Percentiles rank a stretch among this genome's conserved stretches.
These are phyloP conservation scores for Ceratotherium simum DNA, from an alignment of 2,113 vertebrate genomes.

Conservation along the genomic window DNA sequence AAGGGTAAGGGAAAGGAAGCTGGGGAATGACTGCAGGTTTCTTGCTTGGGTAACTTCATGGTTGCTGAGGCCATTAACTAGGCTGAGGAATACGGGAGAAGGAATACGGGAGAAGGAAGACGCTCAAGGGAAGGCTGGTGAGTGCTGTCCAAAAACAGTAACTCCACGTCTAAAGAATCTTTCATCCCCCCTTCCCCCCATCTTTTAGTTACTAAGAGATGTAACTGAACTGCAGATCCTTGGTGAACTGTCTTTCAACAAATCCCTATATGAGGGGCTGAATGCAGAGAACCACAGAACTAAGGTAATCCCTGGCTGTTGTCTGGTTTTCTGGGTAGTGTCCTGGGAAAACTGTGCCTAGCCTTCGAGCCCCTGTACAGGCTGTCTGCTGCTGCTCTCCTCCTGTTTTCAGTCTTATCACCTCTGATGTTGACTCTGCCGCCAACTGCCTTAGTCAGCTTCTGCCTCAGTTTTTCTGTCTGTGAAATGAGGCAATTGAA, in stretches of 20 bases:
- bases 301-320: conserved; percentile 57
- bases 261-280: neutral
- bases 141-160: neutral
- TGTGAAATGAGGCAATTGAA: neutral
- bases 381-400: neutral
- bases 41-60: conserved; percentile 2
- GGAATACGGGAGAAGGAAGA: neutral
- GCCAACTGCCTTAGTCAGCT: neutral
- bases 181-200: neutral
- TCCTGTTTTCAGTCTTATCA: neutral
- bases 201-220: conserved; percentile 59
- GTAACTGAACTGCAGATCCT: conserved; percentile 62
- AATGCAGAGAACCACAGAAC: conserved; percentile 43
- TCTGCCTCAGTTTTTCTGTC: neutral
- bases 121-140: neutral
- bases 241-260: conserved; percentile 77
- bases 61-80: neutral
- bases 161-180: conserved; percentile 29
- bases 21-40: neutral
- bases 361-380: neutral
- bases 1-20: neutral
- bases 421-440: conserved; percentile 20
- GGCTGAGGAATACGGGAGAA: neutral
- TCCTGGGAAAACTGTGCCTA: neutral
- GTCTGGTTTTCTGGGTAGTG: neutral